A percentile compares a stretch with the other conserved stretches of the same genome.
phyloP scores from a whole-genome alignment of 1,140 invertebrate species.

The Drosophila eugracilis region DNA sequence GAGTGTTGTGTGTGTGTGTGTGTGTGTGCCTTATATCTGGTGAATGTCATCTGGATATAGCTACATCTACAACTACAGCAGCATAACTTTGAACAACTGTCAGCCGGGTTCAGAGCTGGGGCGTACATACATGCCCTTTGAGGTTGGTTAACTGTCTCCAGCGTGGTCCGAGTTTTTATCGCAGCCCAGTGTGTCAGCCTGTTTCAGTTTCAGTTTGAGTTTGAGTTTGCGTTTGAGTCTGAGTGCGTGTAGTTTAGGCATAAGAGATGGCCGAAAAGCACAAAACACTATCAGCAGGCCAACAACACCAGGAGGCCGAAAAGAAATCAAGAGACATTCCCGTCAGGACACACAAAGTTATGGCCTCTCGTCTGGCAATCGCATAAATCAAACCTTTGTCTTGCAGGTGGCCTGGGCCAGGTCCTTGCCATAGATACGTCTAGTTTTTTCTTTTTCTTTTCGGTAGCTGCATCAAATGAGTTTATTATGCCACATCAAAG shows the following conservation, averaged over 20 bases:
- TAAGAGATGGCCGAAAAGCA: conserved; percentile 33
- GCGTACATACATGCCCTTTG: conserved; percentile 45
- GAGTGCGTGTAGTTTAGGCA: conserved; percentile 50
- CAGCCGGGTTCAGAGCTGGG: conserved; percentile 16
- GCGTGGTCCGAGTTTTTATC: conserved; percentile 65
- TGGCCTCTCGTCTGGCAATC: conserved; percentile 35
- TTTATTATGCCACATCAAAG: conserved; percentile 53
- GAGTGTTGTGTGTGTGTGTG: conserved; percentile 25
- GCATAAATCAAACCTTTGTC: conserved; percentile 63
- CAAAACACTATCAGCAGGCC: conserved; percentile 25
- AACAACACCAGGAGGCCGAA: conserved; percentile 7
- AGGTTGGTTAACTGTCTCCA: conserved; percentile 72
- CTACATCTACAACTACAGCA: conserved; percentile 39
- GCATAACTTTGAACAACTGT: conserved; percentile 74
- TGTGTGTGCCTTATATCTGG: conserved; percentile 76
- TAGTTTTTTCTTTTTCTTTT: conserved; percentile 7
- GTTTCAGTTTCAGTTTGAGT: conserved; percentile 10
- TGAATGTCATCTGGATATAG: conserved; percentile 73
- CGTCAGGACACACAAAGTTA: conserved; percentile 55
- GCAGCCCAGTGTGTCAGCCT: conserved; percentile 64
- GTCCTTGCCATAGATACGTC: conserved; percentile 1
- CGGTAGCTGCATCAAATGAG: conserved; percentile 37
- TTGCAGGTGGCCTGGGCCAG: conserved; percentile 38
- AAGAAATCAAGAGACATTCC: conserved; percentile 36
- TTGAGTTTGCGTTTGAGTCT: conserved; percentile 1